Percentiles rank a stretch among this genome's conserved stretches.
phyloP scores from a whole-genome alignment of 2,888 invertebrate genomes.

The Lasioglossum leucozonium region DNA sequence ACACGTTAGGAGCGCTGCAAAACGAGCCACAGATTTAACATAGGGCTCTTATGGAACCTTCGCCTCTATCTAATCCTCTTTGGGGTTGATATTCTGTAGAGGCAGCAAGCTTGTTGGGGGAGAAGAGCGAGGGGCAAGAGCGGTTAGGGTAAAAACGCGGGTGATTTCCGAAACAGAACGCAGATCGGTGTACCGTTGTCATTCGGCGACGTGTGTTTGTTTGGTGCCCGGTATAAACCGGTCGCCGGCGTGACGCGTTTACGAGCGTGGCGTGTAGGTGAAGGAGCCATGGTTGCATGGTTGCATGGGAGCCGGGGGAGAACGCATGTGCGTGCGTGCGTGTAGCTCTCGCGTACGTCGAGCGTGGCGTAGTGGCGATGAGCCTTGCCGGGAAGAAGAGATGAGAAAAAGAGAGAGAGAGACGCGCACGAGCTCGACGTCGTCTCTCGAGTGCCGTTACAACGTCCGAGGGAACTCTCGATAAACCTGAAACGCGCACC shows the following conservation, averaged over 20 bases:
- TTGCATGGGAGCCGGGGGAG: background rate
- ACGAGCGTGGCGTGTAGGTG: slow-evolving; percentile 36
- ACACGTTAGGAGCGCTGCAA: too few species aligned
- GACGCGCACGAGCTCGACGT: slow-evolving; percentile 50
- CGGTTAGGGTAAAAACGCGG: slow-evolving; percentile 14
- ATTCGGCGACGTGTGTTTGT: slow-evolving; percentile 60
- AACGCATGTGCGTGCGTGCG: slow-evolving; percentile 11
- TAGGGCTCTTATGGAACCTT: too few species aligned
- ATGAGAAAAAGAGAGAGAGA: background rate
- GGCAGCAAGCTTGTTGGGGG: background rate
- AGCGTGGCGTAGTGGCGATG: slow-evolving; percentile 20
- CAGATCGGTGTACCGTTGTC: slow-evolving; percentile 64
- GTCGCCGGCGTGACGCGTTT: slow-evolving; percentile 47
- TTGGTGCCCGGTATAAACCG: slow-evolving; percentile 59
- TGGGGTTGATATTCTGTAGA: background rate
- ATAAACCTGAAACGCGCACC: slow-evolving; percentile 64
- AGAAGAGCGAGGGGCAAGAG: background rate
- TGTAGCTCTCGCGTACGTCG: slow-evolving; percentile 19
- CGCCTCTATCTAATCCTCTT: too few species aligned
- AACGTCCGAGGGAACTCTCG: slow-evolving; percentile 60
- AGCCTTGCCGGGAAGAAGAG: slow-evolving; percentile 40
- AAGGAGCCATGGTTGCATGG: slow-evolving; percentile 9
- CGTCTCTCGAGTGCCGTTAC: slow-evolving; percentile 68
- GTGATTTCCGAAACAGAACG: slow-evolving; percentile 45
- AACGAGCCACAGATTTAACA: too few species aligned